These are phyloP conservation scores for Alcedo atthis DNA, from an alignment of 2,797 vertebrate species.

Conservation along the genomic window DNA sequence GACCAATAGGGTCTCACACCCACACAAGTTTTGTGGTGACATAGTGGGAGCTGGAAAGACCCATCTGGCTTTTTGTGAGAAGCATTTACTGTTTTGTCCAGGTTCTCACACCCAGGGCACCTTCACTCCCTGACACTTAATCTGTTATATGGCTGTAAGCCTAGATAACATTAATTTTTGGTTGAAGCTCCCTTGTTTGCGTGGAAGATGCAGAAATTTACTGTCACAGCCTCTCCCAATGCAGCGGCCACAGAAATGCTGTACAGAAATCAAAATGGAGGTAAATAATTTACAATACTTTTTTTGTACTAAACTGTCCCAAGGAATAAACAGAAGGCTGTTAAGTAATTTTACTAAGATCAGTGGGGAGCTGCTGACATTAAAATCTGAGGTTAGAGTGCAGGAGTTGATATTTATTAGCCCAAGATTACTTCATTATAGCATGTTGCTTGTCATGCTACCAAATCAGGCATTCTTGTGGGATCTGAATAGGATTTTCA, in stretches of 20 bases:
- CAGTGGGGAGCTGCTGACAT: neutral
- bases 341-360: neutral
- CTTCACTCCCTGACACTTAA: neutral
- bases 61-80: rapidly evolving
- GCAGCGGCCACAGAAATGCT: neutral
- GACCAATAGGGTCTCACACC: neutral
- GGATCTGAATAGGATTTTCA: neutral
- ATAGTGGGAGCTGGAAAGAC: neutral
- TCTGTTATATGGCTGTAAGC: neutral
- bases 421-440: neutral
- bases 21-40: rapidly evolving
- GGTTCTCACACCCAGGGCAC: neutral
- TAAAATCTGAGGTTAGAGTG: neutral
- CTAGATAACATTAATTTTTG: neutral
- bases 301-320: neutral
- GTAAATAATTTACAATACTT: neutral
- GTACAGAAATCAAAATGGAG: neutral
- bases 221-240: neutral
- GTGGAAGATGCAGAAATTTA: neutral
- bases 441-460: neutral
- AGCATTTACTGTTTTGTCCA: neutral
- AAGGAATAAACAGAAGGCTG: neutral
- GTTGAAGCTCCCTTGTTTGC: rapidly evolving
- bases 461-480: neutral
- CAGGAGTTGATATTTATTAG: neutral